These are phyloP conservation scores for Bolborhynchus lineola DNA, from an alignment of 2,113 vertebrate species.

Conservation along the genomic window DNA sequence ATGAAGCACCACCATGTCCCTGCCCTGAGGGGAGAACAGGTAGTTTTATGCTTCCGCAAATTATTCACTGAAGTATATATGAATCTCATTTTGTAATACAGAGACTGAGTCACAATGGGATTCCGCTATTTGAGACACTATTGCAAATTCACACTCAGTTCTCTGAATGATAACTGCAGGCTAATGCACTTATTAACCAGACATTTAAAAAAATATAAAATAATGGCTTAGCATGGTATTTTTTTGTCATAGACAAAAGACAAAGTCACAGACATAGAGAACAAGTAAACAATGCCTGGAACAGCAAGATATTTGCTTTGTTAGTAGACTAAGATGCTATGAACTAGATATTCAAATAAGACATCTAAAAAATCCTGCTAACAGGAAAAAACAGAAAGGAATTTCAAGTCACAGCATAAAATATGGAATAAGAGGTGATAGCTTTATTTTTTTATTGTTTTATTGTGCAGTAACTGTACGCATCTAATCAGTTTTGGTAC, in stretches of 20 bases:
- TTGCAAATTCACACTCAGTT: background rate
- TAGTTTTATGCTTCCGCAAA: background rate
- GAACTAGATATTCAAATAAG: background rate
- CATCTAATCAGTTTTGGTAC: slow-evolving; percentile 9
- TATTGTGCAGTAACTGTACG: background rate
- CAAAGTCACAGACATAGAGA: background rate
- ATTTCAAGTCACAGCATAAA: background rate
- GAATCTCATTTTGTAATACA: background rate
- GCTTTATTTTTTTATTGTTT: too few species aligned
- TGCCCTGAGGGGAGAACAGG: background rate
- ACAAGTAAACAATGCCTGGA: background rate
- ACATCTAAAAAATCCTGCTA: background rate
- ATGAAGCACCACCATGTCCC: background rate
- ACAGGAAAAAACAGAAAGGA: background rate
- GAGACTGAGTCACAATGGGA: background rate
- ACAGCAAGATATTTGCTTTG: background rate
- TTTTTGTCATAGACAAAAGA: background rate
- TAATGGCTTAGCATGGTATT: background rate
- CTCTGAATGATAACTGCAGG: background rate
- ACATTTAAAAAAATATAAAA: background rate
- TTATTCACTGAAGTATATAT: background rate
- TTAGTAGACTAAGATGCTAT: background rate
- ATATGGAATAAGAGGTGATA: background rate
- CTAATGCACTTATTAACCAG: background rate
- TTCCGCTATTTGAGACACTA: background rate